A percentile compares a stretch with the other conserved stretches of the same genome.
phyloP scores from a whole-genome alignment of 2,797 vertebrate genomes.

The Nasua narica region DNA sequence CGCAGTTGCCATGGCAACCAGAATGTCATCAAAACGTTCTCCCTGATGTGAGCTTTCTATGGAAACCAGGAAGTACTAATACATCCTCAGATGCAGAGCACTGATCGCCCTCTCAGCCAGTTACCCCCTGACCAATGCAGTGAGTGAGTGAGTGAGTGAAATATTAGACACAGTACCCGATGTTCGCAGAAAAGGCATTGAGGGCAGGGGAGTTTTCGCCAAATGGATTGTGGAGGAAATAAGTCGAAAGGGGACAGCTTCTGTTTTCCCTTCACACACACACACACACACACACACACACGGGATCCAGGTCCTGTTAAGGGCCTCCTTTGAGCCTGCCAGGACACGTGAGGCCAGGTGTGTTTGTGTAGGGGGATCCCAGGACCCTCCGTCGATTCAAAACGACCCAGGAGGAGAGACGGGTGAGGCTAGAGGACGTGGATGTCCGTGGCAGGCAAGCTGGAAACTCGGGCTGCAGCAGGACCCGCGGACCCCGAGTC shows the following conservation, averaged over 20 bases:
- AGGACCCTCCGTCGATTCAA: background rate
- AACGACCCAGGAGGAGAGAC: background rate
- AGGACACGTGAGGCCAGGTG: background rate
- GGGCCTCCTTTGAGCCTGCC: background rate
- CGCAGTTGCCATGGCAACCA: constrained; percentile 50
- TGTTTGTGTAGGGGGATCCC: background rate
- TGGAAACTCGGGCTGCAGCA: background rate
- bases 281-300: background rate
- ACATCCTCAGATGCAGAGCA: background rate
- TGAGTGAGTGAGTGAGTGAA: background rate
- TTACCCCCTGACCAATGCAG: background rate
- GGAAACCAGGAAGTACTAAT: constrained; percentile 6
- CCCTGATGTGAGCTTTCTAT: background rate
- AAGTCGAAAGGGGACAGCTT: background rate
- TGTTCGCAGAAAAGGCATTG: background rate
- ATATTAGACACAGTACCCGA: too few species aligned
- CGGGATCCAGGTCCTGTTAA: too few species aligned
- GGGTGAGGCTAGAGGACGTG: too few species aligned
- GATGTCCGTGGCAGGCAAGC: background rate
- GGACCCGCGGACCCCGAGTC: background rate
- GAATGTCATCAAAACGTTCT: background rate
- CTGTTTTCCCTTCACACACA: background rate
- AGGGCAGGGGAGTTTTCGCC: background rate
- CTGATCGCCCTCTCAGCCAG: background rate
- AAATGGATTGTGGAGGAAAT: background rate